Evolutionary conservation across 1,140 invertebrate species (phyloP), one percentile per base, ranked within the genome.

Genomic region (Camponotus floridanus): DNA sequence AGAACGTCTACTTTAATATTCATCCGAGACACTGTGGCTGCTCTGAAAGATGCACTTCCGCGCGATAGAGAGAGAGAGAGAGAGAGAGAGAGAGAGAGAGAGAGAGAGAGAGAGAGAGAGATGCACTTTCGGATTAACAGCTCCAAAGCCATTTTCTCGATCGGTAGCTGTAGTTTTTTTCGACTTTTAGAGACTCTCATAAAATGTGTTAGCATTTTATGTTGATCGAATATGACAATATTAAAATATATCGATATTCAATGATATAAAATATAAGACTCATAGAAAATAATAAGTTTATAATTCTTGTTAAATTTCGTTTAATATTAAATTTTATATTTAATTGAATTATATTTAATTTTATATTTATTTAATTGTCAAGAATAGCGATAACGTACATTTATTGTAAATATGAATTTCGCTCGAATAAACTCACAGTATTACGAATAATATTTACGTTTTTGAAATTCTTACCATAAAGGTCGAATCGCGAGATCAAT

Each of bases 1-100:
- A 55, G 71, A 78, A 39, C 61, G 55, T 85, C 81, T 68, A 61
- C 81, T 85, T 85, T 85, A 85, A 85, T 85, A 78, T 78, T 78
- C 62, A 33, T 31, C 3, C 45, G 61, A 76, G 73, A 64, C 71
- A 59, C 57, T 26, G 15, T 70, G 11, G 36, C 11, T 26, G 13
- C 3, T 18, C 11, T 31, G 36, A 15, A 65, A 61, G 45, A 85
- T 42, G 45, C 61, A 33, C 3, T 42, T 59, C 9, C 11, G n/a
- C 7, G 5, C 6, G 21, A 51, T 4, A 51, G 15, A 51, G 3
- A 51, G 48, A 51, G 48, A 51, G 48, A 51, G 48, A 51, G 45
- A 48, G 48, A 51, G 48, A 51, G 48, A 51, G 48, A 51, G 13
- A 45, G 42, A 45, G 39, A 42, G 39, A 3, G 7, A n/a, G n/a